phyloP scores from a whole-genome alignment of 2,797 vertebrate genomes.

The Leptatherina wallacei region DNA sequence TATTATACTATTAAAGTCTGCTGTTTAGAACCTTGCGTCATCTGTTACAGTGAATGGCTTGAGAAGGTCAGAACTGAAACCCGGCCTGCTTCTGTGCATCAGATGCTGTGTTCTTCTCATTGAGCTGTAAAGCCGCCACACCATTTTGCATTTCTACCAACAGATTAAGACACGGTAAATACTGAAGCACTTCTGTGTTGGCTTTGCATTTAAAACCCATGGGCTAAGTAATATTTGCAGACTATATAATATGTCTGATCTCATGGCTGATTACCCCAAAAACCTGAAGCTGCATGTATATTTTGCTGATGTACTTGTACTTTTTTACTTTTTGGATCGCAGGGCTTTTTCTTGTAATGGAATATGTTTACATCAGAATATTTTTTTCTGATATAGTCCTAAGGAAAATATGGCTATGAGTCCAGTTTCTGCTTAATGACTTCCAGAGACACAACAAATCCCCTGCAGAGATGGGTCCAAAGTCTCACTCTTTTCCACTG shows the following conservation, averaged over 20 bases:
- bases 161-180: neutral
- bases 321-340: neutral
- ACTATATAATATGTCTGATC: too few relatives aligned
- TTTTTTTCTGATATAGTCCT: neutral
- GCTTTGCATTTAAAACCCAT: too few relatives aligned
- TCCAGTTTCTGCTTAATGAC: slow-evolving; percentile 35
- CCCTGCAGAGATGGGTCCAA: slow-evolving; percentile 72
- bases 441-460: slow-evolving; percentile 45
- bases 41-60: neutral
- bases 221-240: too few relatives aligned
- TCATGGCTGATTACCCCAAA: neutral
- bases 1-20: neutral
- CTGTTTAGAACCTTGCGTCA: neutral
- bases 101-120: neutral
- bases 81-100: neutral
- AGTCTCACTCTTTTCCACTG: slow-evolving; percentile 54
- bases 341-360: neutral
- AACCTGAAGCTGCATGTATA: neutral
- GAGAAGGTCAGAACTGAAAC: neutral
- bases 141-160: neutral
- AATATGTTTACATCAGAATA: neutral
- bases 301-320: neutral
- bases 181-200: neutral
- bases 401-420: neutral
- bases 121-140: neutral